Percentiles rank a stretch among this genome's conserved stretches.
These are phyloP conservation scores for Pipistrellus kuhlii DNA, from an alignment of 2,797 vertebrate genomes.

Conservation along the genomic window DNA sequence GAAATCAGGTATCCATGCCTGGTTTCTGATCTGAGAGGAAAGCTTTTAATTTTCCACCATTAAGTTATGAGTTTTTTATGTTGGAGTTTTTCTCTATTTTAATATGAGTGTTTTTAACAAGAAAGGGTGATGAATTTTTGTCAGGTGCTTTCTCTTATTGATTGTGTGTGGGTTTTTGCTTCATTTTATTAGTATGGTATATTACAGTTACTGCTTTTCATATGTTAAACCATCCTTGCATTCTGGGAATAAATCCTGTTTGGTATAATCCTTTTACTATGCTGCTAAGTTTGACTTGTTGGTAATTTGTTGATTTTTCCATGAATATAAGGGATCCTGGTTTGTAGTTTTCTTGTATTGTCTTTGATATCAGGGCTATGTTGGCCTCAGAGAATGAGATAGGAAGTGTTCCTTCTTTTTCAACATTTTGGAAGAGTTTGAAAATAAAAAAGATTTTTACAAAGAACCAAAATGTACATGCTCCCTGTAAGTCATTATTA, in stretches of 20 bases:
- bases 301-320: constrained; percentile 14
- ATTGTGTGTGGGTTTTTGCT: background rate
- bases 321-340: background rate
- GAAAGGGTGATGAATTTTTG: background rate
- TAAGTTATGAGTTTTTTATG: background rate
- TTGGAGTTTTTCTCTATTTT: background rate
- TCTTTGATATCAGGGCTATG: background rate
- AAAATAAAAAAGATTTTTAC: background rate
- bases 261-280: background rate
- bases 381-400: background rate
- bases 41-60: background rate
- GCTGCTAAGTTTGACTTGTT: background rate
- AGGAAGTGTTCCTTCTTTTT: background rate
- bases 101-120: background rate
- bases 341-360: background rate
- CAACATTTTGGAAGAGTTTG: background rate
- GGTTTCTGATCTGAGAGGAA: background rate
- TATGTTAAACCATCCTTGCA: background rate
- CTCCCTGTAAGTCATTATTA: background rate
- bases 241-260: background rate
- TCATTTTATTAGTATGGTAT: background rate
- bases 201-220: background rate
- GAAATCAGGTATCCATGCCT: background rate
- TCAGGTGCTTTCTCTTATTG: background rate
- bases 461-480: background rate